Conservation (phyloP, 1,140 invertebrate genomes). For the Achatina immaculata region DNA sequence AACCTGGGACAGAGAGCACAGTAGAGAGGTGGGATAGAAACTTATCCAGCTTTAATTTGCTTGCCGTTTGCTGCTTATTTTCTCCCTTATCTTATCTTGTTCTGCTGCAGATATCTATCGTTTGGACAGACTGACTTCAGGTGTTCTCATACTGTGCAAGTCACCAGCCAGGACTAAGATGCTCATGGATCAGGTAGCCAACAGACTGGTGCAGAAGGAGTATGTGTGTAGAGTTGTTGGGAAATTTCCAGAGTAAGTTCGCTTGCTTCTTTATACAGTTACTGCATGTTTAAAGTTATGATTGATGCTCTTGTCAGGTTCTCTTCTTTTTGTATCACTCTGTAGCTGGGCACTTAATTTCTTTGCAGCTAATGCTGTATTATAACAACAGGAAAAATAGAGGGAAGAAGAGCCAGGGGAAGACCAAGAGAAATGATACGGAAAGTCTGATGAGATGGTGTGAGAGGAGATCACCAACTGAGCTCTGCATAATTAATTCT, state of each 20-base stretch:
- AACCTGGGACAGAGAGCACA: too few relatives aligned
- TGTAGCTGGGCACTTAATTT: not conserved
- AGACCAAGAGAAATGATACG: too few relatives aligned
- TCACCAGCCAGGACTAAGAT: constrained; percentile 70
- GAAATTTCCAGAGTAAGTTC: constrained; percentile 92
- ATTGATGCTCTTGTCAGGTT: not conserved
- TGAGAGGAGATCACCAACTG: too few relatives aligned
- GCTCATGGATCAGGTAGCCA: constrained; percentile 81
- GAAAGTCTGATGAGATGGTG: too few relatives aligned
- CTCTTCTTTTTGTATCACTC: not conserved
- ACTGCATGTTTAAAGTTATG: not conserved
- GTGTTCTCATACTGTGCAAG: constrained; percentile 92
- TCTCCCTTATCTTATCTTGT: too few relatives aligned
- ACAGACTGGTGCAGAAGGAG: constrained; percentile 92
- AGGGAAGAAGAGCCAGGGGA: too few relatives aligned
- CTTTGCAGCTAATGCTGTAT: too few relatives aligned
- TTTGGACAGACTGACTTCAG: constrained; percentile 91
- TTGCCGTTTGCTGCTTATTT: too few relatives aligned
- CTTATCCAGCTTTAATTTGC: too few relatives aligned
- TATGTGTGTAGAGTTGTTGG: constrained; percentile 98
- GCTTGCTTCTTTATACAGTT: not conserved
- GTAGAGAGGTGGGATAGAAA: too few relatives aligned
- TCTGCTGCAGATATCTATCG: constrained; percentile 73
- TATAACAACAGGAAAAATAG: too few relatives aligned
- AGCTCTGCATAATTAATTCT: too few relatives aligned